Percentiles rank a stretch among this genome's conserved stretches.
Evolutionary conservation across 2,888 invertebrate genomes (phyloP).

Genomic region (Drosophila paramelanica): DNA sequence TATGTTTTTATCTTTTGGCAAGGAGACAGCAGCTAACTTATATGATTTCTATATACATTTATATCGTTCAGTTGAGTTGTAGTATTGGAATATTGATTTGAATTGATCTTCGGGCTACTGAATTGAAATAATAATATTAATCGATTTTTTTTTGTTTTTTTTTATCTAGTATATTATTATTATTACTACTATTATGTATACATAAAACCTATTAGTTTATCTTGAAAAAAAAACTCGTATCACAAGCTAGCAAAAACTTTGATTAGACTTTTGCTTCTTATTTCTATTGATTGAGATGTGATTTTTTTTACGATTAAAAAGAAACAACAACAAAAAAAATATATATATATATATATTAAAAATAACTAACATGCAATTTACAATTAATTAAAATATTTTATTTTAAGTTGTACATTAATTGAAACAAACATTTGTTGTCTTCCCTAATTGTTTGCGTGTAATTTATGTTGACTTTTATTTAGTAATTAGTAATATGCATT

Average conservation of each 20-base stretch:
- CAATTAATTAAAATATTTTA: constrained; percentile 30
- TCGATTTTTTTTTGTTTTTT: constrained; percentile 3
- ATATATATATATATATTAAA: constrained; percentile 15
- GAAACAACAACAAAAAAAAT: not conserved
- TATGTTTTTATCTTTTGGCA: constrained; percentile 52
- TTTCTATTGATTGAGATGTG: constrained; percentile 72
- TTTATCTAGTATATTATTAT: constrained; percentile 10
- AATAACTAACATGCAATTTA: constrained; percentile 59
- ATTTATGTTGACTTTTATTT: constrained; percentile 77
- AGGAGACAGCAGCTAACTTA: constrained; percentile 66
- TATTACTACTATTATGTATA: constrained; percentile 8
- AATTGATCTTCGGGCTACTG: constrained; percentile 23
- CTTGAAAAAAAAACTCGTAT: constrained; percentile 32
- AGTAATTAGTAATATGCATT: constrained; percentile 51
- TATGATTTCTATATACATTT: constrained; percentile 24
- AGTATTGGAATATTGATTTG: constrained; percentile 48
- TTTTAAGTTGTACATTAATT: constrained; percentile 54
- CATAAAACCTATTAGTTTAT: constrained; percentile 46
- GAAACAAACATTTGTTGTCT: constrained; percentile 72
- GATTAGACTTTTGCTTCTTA: constrained; percentile 40
- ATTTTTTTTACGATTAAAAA: constrained; percentile 54
- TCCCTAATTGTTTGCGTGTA: constrained; percentile 73
- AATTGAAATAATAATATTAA: constrained; percentile 11
- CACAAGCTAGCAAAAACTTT: constrained; percentile 37
- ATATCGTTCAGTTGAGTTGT: constrained; percentile 25